These are phyloP conservation scores for Siniperca knerii DNA, from an alignment of 2,113 vertebrate genomes.

Conservation along the genomic window DNA sequence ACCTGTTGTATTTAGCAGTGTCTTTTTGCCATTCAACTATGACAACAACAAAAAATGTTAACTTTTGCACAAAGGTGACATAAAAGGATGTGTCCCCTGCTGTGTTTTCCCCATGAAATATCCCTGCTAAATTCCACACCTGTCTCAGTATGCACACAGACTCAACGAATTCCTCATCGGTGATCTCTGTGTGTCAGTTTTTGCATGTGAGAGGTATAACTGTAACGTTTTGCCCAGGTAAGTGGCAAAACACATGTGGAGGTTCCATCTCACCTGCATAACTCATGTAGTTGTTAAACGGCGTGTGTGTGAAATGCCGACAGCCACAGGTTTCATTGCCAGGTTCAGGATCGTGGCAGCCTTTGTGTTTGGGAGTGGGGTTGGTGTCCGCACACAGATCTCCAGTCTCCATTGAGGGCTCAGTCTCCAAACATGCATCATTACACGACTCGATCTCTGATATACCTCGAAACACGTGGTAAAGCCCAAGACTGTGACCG, in stretches of 20 bases:
- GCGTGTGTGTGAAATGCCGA: conserved; percentile 91
- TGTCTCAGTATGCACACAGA: conserved; percentile 36
- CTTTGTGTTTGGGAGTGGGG: conserved; percentile 95
- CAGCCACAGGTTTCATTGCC: conserved; percentile 95
- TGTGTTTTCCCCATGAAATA: conserved; percentile 46
- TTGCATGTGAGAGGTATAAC: conserved; percentile 13
- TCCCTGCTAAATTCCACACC: conserved; percentile 57
- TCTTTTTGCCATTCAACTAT: conserved; percentile 10
- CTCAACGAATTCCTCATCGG: conserved; percentile 44
- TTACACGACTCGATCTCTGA: conserved; percentile 98
- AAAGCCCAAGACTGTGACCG: conserved; percentile 96
- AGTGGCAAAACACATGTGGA: conserved; percentile 11
- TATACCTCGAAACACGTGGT: conserved; percentile 97
- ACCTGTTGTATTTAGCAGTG: background rate
- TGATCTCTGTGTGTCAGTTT: conserved; percentile 26
- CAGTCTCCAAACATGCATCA: conserved; percentile 95
- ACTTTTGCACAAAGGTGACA: conserved; percentile 18
- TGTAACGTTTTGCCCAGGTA: conserved; percentile 77
- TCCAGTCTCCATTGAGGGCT: conserved; percentile 96
- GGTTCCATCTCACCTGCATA: conserved; percentile 90
- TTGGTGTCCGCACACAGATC: conserved; percentile 97
- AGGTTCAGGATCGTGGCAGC: conserved; percentile 92
- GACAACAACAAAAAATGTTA: conserved; percentile 1
- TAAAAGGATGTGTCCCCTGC: conserved; percentile 16
- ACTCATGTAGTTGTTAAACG: conserved; percentile 99